Conservation (phyloP, 2,888 invertebrate genomes). For the Athalia rosae region DNA sequence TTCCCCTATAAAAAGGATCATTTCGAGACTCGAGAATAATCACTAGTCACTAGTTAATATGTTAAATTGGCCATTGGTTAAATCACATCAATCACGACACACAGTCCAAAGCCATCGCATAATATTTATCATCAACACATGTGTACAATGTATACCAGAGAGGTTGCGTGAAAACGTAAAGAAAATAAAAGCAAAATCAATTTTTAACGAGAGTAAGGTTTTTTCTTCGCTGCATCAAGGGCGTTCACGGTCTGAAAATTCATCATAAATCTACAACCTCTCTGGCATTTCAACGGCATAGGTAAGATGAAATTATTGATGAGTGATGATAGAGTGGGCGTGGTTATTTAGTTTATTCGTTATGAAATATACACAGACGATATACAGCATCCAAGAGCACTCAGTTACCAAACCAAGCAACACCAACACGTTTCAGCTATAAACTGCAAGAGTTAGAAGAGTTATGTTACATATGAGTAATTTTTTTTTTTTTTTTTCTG, state of each 20-base stretch:
- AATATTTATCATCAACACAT: conserved; percentile 6
- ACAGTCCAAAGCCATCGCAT: conserved; percentile 41
- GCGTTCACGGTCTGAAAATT: background rate
- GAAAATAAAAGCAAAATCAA: background rate
- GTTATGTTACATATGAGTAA: conserved; percentile 4
- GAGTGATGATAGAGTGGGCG: background rate
- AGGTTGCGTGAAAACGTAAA: conserved; percentile 24
- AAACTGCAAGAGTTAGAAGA: conserved; percentile 44
- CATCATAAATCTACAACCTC: conserved; percentile 6
- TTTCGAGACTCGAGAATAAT: background rate
- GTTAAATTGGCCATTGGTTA: background rate
- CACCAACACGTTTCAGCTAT: conserved; percentile 61
- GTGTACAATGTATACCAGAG: conserved; percentile 29
- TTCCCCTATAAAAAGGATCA: conserved; percentile 82
- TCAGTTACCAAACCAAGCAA: conserved; percentile 70
- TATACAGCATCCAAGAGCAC: conserved; percentile 55
- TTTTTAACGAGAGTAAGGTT: background rate
- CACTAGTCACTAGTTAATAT: background rate
- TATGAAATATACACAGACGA: conserved; percentile 39
- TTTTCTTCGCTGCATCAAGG: background rate
- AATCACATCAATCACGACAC: conserved; percentile 35
- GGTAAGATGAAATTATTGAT: background rate
- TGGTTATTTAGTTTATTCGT: background rate
- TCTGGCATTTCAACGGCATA: conserved; percentile 16
- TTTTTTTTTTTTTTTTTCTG: conserved; percentile 32